Evolutionary conservation across 2,888 invertebrate species (phyloP), one percentile per base, ranked within the genome.

Genomic region (Stramonita haemastoma): DNA sequence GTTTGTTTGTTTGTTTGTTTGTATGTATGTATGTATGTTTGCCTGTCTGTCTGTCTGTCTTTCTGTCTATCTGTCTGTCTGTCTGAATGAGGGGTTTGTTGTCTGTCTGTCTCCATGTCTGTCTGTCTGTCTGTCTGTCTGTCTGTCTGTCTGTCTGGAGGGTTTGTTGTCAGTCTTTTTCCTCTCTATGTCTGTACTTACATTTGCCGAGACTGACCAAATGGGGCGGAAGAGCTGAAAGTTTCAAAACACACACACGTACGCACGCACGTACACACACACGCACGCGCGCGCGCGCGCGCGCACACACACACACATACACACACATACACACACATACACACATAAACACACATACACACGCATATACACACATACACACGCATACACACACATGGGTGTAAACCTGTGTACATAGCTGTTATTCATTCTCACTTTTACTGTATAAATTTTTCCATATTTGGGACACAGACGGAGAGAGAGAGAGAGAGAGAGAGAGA

Each of bases 141-240:
- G 79, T 79, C 32, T 79, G 79, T 79, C 32, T 79, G 79, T 79
- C 32, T 79, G 79, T 79, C 32, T 79, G 34, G 17, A 17, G 13
- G 34, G n/a, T 46, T 46, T 46, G 46, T 46, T 73, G 2, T 22
- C 0, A 4, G 11, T 73, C 22, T 73, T 11, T n/a, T n/a, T 73
- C 1, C 29, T n/a, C n/a, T 73, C 73, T 70, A 17, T n/a, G 5
- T 73, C 73, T 73, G n/a, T 73, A 2, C 79, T 81, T 36, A 36
- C 36, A 36, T 81, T 81, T 81, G 81, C 81, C 81, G n/a, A 81
- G 81, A 26, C 81, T n/a, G 46, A 81, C 81, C 13, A 81, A 36
- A 81, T 81, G 81, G 0, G 81, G 81, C 6, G 81, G 81, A 13
- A 81, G 81, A 22, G 81, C 81, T 81, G 81, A 81, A 81, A 79